phyloP scores from a whole-genome alignment of 2,113 vertebrate genomes.

The Talpa occidentalis region DNA sequence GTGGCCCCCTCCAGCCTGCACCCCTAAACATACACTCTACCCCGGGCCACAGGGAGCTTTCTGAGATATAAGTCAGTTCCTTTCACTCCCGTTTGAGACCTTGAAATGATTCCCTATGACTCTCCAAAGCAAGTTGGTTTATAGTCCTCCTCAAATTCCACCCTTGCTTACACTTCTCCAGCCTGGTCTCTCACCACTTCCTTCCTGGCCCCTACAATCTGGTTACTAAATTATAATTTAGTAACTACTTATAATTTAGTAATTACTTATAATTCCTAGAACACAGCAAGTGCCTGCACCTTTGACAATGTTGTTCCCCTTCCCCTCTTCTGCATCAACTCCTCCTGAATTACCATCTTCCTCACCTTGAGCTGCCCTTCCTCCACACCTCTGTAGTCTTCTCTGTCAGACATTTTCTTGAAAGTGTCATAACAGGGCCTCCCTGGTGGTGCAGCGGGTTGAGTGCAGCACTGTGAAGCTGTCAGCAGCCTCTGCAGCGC shows the following conservation, averaged over 20 bases:
- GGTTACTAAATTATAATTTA: not conserved
- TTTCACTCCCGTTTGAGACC: not conserved
- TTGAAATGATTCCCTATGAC: not conserved
- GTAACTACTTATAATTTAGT: too few species aligned
- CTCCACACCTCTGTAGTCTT: not conserved
- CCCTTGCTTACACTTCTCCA: not conserved
- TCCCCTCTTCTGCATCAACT: not conserved
- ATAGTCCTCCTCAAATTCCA: not conserved
- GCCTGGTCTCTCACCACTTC: not conserved
- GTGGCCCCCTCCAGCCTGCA: not conserved
- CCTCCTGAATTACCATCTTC: not conserved
- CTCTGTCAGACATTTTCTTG: not conserved
- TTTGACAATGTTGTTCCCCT: not conserved
- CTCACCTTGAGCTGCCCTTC: not conserved
- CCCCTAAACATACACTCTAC: not conserved
- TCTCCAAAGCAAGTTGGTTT: not conserved
- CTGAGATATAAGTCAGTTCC: not conserved
- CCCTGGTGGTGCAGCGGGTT: too few species aligned
- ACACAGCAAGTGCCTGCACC: not conserved
- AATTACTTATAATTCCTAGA: not conserved
- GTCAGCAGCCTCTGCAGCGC: too few species aligned
- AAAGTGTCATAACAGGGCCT: rapidly evolving
- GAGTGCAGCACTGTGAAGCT: too few species aligned
- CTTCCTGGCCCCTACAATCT: not conserved
- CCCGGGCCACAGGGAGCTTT: not conserved